Evolutionary conservation across 2,797 vertebrate genomes (phyloP).

Genomic region (Tachyglossus aculeatus): DNA sequence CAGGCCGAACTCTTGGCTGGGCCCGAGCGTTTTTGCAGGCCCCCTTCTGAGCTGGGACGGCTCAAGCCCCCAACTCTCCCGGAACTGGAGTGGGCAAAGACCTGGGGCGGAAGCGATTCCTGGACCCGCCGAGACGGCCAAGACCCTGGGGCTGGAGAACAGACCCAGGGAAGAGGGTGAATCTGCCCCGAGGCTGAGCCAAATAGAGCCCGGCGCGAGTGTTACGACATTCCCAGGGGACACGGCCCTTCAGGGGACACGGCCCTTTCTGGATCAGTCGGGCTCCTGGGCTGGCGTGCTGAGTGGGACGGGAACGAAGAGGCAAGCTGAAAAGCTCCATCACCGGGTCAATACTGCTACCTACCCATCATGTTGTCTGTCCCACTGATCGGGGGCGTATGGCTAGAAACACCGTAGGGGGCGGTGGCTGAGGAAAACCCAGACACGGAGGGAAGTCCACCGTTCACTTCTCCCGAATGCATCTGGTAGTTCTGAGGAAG

Average conservation of each 20-base stretch:
- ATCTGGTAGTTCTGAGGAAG: constrained; percentile 87
- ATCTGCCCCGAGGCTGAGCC: too few species aligned
- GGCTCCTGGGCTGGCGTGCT: too few species aligned
- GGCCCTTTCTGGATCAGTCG: too few species aligned
- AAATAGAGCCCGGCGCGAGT: too few species aligned
- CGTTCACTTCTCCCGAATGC: constrained; percentile 91
- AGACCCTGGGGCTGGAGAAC: too few species aligned
- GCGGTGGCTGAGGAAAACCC: constrained; percentile 86
- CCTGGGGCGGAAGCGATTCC: neutral
- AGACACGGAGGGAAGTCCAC: constrained; percentile 79
- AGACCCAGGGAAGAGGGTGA: too few species aligned
- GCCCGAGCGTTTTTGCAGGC: too few species aligned
- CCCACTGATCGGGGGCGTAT: constrained; percentile 89
- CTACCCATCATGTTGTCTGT: constrained; percentile 89
- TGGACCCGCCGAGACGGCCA: too few species aligned
- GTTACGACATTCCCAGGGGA: neutral
- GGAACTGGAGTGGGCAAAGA: neutral
- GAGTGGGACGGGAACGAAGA: too few species aligned
- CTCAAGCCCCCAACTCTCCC: neutral
- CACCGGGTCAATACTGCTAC: neutral
- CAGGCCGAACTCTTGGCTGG: too few species aligned
- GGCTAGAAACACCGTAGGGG: constrained; percentile 85
- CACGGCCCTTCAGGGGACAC: too few species aligned
- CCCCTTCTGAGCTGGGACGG: neutral
- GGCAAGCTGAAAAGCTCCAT: too few species aligned